These are phyloP conservation scores for Zaprionus obscuricornis DNA, from an alignment of 2,888 invertebrate genomes.

Conservation along the genomic window DNA sequence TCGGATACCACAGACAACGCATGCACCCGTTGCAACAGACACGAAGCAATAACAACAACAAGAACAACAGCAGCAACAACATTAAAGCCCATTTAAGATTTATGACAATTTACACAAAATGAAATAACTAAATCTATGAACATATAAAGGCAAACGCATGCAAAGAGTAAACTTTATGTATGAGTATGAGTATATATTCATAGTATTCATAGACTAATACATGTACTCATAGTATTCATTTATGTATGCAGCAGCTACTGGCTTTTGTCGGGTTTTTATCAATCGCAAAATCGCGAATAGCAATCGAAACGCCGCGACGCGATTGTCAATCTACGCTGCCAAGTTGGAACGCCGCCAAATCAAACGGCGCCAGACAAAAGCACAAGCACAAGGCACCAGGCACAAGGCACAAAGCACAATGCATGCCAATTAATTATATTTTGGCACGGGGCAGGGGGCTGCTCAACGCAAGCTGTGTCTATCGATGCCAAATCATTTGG, in stretches of 20 bases:
- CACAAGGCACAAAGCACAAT: constrained; percentile 49
- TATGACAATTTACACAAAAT: constrained; percentile 59
- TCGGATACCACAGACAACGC: too few species aligned
- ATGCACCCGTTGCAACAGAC: too few species aligned
- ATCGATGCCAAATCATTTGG: constrained; percentile 65
- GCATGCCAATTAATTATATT: constrained; percentile 72
- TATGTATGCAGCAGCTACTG: constrained; percentile 39
- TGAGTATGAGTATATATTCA: neutral
- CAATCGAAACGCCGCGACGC: constrained; percentile 31
- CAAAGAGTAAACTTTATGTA: neutral
- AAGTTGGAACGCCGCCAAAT: constrained; percentile 72
- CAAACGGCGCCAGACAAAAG: constrained; percentile 43
- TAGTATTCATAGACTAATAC: neutral
- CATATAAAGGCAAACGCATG: too few species aligned
- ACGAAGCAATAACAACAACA: constrained; percentile 4
- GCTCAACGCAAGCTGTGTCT: neutral
- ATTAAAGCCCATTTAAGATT: constrained; percentile 61
- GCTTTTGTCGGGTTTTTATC: constrained; percentile 37
- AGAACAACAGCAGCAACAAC: constrained; percentile 25
- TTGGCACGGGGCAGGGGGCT: constrained; percentile 48
- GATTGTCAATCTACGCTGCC: constrained; percentile 50
- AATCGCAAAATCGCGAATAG: constrained; percentile 36
- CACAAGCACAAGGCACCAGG: neutral
- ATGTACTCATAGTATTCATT: neutral
- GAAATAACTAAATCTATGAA: constrained; percentile 32